These are phyloP conservation scores for Cyrtonyx montezumae DNA, from an alignment of 2,113 vertebrate genomes.

Conservation along the genomic window DNA sequence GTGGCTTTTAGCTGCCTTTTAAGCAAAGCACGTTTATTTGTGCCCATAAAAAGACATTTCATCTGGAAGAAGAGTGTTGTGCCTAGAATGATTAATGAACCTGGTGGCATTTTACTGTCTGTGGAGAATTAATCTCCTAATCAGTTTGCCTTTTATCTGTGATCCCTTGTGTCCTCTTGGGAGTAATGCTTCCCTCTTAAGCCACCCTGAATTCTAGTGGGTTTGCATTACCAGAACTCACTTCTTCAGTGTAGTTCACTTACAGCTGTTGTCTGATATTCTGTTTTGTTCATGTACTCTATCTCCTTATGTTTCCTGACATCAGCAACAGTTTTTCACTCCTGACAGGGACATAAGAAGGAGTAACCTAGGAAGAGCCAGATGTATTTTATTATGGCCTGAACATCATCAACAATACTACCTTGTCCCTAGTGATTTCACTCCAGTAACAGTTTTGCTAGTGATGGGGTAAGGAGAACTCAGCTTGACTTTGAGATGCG, in stretches of 20 bases:
- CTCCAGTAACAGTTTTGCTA: neutral
- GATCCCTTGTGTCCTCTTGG: neutral
- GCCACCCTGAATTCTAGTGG: neutral
- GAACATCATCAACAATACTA: neutral
- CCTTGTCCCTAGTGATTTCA: neutral
- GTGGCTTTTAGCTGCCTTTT: neutral
- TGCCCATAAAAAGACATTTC: neutral
- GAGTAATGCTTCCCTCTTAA: neutral
- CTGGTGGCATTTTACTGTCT: constrained; percentile 7
- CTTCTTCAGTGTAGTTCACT: neutral
- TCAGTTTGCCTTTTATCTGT: constrained; percentile 3
- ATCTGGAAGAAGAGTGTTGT: neutral
- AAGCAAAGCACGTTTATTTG: neutral
- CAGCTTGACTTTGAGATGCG: rapidly evolving
- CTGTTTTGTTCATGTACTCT: neutral
- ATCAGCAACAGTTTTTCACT: neutral
- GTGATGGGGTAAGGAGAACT: neutral
- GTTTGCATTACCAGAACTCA: neutral
- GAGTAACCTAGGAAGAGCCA: neutral
- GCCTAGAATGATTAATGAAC: neutral
- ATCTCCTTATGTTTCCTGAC: neutral
- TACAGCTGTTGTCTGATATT: neutral
- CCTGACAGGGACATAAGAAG: neutral
- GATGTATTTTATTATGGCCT: neutral
- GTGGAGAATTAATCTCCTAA: neutral